Evolutionary conservation across 2,888 invertebrate genomes (phyloP), one percentile per base, ranked within the genome.

Genomic region (Drosophila mayaguana): DNA sequence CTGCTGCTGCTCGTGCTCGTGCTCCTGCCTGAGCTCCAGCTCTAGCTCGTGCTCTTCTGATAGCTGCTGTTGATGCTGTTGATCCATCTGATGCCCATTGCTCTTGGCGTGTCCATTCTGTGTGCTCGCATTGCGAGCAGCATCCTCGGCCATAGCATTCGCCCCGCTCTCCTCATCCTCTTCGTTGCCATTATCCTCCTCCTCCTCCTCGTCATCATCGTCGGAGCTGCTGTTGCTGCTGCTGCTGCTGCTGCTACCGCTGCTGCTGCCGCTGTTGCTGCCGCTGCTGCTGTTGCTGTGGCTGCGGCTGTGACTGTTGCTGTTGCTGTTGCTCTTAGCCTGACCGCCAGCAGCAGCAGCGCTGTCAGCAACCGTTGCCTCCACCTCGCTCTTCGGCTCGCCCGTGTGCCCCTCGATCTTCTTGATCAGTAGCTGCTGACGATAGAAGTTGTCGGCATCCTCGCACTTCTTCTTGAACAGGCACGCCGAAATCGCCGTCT

Each of bases 381-480:
- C 54, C 12, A 22, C 25, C 12, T 42, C 34, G 8, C 22, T 22
- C n/a, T 28, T 22, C 18, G 54, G 22, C 4, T 65, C 69, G 28
- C 54, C 68, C 63, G 28, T 63, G 54, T 68, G 81, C 0, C 82
- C 85, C 46, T 91, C 91, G 65, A 91, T 88, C 78, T 92, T 92
- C 56, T 88, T 88, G 69, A 91, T 91, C 28, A 92, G 78, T 73
- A 92, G 57, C 70, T 92, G 92, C 73, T 92, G 92, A 14, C 92
- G 92, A 77, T 91, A 93, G 57, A 92, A 93, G 62, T 90, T 90
- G 59, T 92, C 92, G 56, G 93, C 91, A 86, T 93, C 93, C 84
- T 92, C 92, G 73, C 92, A 92, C 75, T 92, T 93, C 78, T 92
- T 91, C 69, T 92, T 93, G 65, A 92, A 91, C 53, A 90, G 83